Evolutionary conservation across 2,888 invertebrate genomes (phyloP).

Genomic region (Drosophila kanekoi): DNA sequence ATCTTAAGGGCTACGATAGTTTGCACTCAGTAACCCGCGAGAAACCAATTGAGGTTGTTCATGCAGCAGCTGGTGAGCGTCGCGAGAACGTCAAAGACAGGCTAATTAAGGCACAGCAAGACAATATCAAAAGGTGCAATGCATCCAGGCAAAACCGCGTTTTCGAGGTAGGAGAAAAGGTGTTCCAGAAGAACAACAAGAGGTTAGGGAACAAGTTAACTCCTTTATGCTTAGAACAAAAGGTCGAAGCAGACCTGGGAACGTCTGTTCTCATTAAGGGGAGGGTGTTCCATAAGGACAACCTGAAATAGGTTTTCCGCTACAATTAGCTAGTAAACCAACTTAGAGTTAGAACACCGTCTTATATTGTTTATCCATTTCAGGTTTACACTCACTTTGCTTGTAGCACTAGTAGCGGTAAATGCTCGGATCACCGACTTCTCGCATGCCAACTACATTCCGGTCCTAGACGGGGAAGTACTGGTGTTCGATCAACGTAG

Average conservation of each 20-base stretch:
- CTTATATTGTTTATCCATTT: no score
- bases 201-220: slow-evolving; percentile 1
- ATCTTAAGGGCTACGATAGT: no score
- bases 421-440: slow-evolving; percentile 11
- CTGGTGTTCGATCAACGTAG: slow-evolving; percentile 7
- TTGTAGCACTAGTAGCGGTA: background rate
- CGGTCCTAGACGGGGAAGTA: slow-evolving; percentile 12
- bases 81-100: slow-evolving; percentile 1
- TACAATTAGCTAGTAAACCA: no score
- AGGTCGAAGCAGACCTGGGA: background rate
- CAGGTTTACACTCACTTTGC: slow-evolving; percentile 5
- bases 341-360: no score
- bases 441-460: slow-evolving; percentile 20
- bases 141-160: background rate
- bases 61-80: background rate
- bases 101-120: slow-evolving; percentile 3
- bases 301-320: no score
- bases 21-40: no score
- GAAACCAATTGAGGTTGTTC: background rate
- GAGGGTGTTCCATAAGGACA: no score
- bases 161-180: slow-evolving; percentile 2
- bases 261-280: no score
- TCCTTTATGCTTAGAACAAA: background rate
- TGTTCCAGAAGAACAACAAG: slow-evolving; percentile 4
- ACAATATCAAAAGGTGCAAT: slow-evolving; percentile 3